phyloP scores from a whole-genome alignment of 1,140 invertebrate genomes.

The fruit fly (Drosophila melanogaster) region Release_6_plus_ISO1_MT NT_033777.3:26082501-26083000 shows the following conservation, averaged over 20 bases:
- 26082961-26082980: conserved; percentile 78
- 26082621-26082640: conserved; percentile 79
- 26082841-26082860: conserved; percentile 36
- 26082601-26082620: conserved; percentile 81
- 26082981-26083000: conserved; percentile 70
- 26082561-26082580: conserved; percentile 52
- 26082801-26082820: conserved; percentile 68
- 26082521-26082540: conserved; percentile 79
- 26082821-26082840: conserved; percentile 21
- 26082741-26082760: conserved; percentile 27
- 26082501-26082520: conserved; percentile 60
- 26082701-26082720: conserved; percentile 40
- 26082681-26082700: conserved; percentile 80
- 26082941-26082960: conserved; percentile 52
- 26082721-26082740: conserved; percentile 14
- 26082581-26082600: conserved; percentile 75
- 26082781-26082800: conserved; percentile 84
- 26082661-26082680: conserved; percentile 81
- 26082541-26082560: conserved; percentile 53
- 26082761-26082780: conserved; percentile 65
- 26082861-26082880: conserved; percentile 63
- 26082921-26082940: conserved; percentile 70
- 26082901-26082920: conserved; percentile 79
- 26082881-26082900: conserved; percentile 69
- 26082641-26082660: conserved; percentile 81